Evolutionary conservation across 2,113 vertebrate species (phyloP).

Genomic region (Myxocyprinus asiaticus): DNA sequence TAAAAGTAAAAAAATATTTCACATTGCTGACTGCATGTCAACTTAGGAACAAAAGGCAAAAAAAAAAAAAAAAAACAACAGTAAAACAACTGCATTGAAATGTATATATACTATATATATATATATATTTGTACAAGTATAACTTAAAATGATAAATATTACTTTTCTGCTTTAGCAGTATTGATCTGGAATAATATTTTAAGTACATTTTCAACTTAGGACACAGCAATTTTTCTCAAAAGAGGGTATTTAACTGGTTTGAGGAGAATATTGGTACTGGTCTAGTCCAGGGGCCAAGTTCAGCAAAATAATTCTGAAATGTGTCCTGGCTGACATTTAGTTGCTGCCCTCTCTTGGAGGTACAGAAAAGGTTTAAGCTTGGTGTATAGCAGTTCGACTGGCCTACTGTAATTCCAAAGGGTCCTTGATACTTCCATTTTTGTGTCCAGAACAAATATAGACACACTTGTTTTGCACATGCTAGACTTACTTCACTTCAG

Average conservation of each 20-base stretch:
- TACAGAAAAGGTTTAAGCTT: constrained; percentile 19
- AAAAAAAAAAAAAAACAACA: constrained; percentile 20
- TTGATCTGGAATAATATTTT: constrained; percentile 31
- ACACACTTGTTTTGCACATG: not conserved
- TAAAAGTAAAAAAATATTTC: constrained; percentile 29
- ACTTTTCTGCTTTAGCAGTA: constrained; percentile 45
- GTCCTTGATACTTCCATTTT: not conserved
- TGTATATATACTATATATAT: constrained; percentile 23
- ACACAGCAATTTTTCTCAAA: not conserved
- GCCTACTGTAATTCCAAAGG: constrained; percentile 18
- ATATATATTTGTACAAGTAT: constrained; percentile 59
- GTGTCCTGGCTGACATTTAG: not conserved
- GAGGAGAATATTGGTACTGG: not conserved
- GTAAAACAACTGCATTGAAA: constrained; percentile 37
- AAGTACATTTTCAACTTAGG: constrained; percentile 40
- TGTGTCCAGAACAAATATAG: constrained; percentile 18
- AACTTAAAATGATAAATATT: constrained; percentile 63
- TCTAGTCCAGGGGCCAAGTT: not conserved
- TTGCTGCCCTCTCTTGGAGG: not conserved
- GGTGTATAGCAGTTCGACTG: constrained; percentile 34
- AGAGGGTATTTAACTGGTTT: constrained; percentile 1
- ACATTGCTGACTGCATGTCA: constrained; percentile 44
- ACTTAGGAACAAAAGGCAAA: constrained; percentile 23
- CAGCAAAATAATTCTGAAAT: not conserved
- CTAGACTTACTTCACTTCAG: not conserved